Conservation (phyloP, 1,140 invertebrate species). For the Meloidogyne hapla region DNA sequence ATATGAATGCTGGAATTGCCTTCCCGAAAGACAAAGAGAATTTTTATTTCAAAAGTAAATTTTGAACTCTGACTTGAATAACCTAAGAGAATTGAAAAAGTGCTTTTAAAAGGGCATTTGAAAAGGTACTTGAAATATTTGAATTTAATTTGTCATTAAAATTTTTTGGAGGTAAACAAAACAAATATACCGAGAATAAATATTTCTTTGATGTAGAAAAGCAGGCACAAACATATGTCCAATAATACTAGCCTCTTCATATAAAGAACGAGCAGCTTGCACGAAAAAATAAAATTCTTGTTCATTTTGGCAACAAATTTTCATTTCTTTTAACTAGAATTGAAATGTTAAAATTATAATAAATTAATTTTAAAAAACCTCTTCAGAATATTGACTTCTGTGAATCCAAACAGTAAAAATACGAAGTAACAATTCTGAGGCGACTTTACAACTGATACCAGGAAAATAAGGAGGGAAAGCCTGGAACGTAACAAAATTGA, state of each 20-base stretch:
- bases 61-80: too few relatives aligned
- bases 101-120: too few relatives aligned
- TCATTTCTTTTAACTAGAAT: conserved; percentile 37
- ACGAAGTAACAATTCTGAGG: conserved; percentile 43
- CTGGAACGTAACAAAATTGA: conserved; percentile 21
- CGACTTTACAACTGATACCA: conserved; percentile 18
- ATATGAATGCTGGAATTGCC: background rate
- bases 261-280: conserved; percentile 26
- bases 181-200: background rate
- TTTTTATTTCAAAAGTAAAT: too few relatives aligned
- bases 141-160: too few relatives aligned
- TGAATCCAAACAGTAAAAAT: conserved; percentile 49
- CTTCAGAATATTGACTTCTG: conserved; percentile 32
- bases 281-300: conserved; percentile 17
- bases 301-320: conserved; percentile 44
- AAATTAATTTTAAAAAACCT: conserved; percentile 27
- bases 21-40: too few relatives aligned
- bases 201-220: conserved; percentile 22
- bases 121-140: too few relatives aligned
- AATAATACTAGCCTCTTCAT: conserved; percentile 31
- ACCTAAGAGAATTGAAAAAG: too few relatives aligned
- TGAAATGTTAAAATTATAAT: conserved; percentile 14
- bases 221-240: conserved; percentile 25
- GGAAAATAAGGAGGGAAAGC: conserved; percentile 49
- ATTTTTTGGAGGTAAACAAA: too few relatives aligned